Evolutionary conservation across 1,140 invertebrate species (phyloP).

Genomic region (Bombus waltoni): DNA sequence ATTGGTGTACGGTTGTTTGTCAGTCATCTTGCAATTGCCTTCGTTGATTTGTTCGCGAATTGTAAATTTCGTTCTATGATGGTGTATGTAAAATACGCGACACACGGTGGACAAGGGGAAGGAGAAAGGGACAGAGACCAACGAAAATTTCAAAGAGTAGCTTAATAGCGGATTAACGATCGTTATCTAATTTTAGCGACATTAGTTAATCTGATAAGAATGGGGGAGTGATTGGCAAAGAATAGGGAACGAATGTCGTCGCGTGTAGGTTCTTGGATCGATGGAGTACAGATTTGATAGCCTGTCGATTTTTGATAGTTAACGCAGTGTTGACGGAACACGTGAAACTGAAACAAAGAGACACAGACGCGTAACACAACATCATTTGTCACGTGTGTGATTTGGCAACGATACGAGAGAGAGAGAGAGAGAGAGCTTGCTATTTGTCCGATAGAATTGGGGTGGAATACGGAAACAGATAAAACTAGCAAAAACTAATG

Average conservation of each 20-base stretch:
- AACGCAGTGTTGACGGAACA: background rate
- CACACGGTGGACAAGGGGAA: slow-evolving; percentile 6
- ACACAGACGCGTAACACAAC: background rate
- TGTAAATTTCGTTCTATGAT: background rate
- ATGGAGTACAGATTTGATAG: background rate
- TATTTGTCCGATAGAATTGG: background rate
- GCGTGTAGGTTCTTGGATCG: background rate
- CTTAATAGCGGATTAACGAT: slow-evolving; percentile 62
- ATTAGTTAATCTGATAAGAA: slow-evolving; percentile 55
- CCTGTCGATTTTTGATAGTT: slow-evolving; percentile 4
- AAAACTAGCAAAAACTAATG: background rate
- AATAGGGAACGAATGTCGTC: slow-evolving; percentile 19
- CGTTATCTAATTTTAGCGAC: slow-evolving; percentile 70
- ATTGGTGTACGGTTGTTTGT: background rate
- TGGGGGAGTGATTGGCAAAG: slow-evolving; percentile 32
- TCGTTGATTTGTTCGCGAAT: background rate
- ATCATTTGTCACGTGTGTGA: background rate
- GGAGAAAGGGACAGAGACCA: slow-evolving; percentile 29
- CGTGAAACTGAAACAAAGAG: background rate
- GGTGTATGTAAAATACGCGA: background rate
- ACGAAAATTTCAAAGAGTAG: slow-evolving; percentile 35
- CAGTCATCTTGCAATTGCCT: slow-evolving; percentile 13
- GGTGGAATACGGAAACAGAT: too few relatives aligned
- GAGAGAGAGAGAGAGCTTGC: too few relatives aligned
- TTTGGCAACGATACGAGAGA: background rate